Base-by-base conservation (phyloP, 2,888 invertebrate genomes). In the Trachelus iudaicus region DNA sequence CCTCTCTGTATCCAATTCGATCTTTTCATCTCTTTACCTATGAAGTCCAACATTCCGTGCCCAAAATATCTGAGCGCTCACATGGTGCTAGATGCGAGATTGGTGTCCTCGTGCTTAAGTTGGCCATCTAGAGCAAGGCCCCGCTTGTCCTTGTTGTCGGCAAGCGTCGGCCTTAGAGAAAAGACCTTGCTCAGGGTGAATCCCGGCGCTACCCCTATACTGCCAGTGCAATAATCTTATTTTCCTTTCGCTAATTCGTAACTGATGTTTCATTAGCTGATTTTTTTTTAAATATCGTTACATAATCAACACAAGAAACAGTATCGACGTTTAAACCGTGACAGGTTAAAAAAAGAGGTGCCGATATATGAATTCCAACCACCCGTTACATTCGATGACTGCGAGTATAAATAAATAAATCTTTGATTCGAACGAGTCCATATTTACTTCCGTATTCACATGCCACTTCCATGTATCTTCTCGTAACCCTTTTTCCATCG, bases 41-140 rank as follows among this genome's bases (percentile, higher is more conserved):
- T 9, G 2, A 23, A 31, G 13, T 31, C 71, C 71, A 34, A 74
- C 74, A 34, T 34, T 74, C 81, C 83, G 87, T 86, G 87, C 83
- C 85, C 85, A 84, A 84, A 81, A 81, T 79, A 79, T 80, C 78
- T 79, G 85, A 87, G 87, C 89, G 94, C 95, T 95, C 94, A 96
- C 96, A 96, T 95, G 89, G 97, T 97, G 86, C 96, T 96, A 81
- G 96, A 96, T 81, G 97, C 97, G 87, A 97, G 93, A 93, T 97
- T 97, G 87, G 97, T 97, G 92, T 97, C 97, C 93, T 97, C 97
- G 92, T 97, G 96, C 92, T 97, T 97, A 87, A 97, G 93, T 92
- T 96, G 96, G 80, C 97, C 97, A 90, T 97, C 97, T 86, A 97
- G 93, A 81, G 97, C 97, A 87, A 97, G 93, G 80, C 97, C 97